phyloP scores from a whole-genome alignment of 2,113 vertebrate genomes.

The Dicrurus megarhynchus region DNA sequence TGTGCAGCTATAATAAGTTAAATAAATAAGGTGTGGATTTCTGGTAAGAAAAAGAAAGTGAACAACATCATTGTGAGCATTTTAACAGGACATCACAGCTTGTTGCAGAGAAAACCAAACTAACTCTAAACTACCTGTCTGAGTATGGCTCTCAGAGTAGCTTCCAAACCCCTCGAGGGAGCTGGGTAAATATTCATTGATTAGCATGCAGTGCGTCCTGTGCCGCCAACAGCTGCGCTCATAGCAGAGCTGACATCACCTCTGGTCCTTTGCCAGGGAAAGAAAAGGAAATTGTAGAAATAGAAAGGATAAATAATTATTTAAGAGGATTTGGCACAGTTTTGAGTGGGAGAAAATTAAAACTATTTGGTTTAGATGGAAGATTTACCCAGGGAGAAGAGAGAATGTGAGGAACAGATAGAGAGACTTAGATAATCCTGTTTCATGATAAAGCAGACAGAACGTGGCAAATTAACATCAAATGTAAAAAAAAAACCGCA shows the following conservation, averaged over 20 bases:
- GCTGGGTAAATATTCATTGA: neutral
- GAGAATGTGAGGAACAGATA: neutral
- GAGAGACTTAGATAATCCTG: neutral
- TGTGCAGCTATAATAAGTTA: neutral
- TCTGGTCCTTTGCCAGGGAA: neutral
- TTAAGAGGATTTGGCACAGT: neutral
- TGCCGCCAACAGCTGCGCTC: neutral
- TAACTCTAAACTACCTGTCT: neutral
- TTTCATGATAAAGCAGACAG: neutral
- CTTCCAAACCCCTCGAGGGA: neutral
- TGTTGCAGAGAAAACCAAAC: neutral
- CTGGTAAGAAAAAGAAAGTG: neutral
- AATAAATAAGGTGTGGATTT: neutral
- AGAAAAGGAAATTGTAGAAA: slow-evolving; percentile 43
- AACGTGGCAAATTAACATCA: neutral
- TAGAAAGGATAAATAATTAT: slow-evolving; percentile 31
- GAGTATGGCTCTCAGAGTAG: neutral
- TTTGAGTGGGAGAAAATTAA: neutral
- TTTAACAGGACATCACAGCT: neutral
- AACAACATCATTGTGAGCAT: neutral
- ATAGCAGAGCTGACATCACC: slow-evolving; percentile 29
- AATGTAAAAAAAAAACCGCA: neutral
- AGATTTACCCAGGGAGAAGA: neutral
- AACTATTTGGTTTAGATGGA: neutral
- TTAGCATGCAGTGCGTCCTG: neutral